Conservation (phyloP, 2,888 invertebrate genomes). For the Cryptocheilus praepositus region DNA sequence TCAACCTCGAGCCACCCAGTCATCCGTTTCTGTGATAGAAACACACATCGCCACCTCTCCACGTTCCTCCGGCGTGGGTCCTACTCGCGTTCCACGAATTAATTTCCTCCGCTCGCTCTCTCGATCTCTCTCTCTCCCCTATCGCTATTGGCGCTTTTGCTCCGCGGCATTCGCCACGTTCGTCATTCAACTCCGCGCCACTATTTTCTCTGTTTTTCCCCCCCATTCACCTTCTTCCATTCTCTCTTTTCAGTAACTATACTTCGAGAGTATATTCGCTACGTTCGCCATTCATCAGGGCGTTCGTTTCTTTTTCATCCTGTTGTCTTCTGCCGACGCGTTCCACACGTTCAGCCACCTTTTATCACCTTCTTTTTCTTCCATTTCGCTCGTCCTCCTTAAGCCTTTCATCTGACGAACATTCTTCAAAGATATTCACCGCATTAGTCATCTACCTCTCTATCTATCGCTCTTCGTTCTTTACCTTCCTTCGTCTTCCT, state of each 20-base stretch:
- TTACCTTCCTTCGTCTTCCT: slow-evolving; percentile 5
- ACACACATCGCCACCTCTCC: slow-evolving; percentile 34
- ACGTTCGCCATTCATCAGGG: background rate
- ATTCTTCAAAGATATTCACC: background rate
- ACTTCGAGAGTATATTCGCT: background rate
- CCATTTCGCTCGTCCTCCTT: slow-evolving; percentile 5
- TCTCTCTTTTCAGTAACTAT: background rate
- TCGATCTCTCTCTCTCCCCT: slow-evolving; percentile 52
- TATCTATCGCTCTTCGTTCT: too few species aligned
- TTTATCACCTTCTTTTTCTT: slow-evolving; percentile 15
- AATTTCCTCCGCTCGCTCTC: slow-evolving; percentile 64
- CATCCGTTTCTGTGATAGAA: slow-evolving; percentile 38
- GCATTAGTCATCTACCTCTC: slow-evolving; percentile 5
- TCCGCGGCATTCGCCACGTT: slow-evolving; percentile 12
- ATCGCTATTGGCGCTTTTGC: slow-evolving; percentile 57
- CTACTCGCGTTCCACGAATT: slow-evolving; percentile 58
- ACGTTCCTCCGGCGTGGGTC: slow-evolving; percentile 15
- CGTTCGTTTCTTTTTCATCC: slow-evolving; percentile 14
- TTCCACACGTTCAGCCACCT: too few species aligned
- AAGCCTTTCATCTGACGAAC: background rate
- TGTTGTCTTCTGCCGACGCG: too few species aligned
- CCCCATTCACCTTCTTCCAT: slow-evolving; percentile 5
- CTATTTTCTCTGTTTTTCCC: background rate
- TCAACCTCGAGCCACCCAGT: slow-evolving; percentile 22
- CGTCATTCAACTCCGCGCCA: too few species aligned